Evolutionary conservation across 2,888 invertebrate genomes (phyloP).

Genomic region (Brachyopa scutellaris): DNA sequence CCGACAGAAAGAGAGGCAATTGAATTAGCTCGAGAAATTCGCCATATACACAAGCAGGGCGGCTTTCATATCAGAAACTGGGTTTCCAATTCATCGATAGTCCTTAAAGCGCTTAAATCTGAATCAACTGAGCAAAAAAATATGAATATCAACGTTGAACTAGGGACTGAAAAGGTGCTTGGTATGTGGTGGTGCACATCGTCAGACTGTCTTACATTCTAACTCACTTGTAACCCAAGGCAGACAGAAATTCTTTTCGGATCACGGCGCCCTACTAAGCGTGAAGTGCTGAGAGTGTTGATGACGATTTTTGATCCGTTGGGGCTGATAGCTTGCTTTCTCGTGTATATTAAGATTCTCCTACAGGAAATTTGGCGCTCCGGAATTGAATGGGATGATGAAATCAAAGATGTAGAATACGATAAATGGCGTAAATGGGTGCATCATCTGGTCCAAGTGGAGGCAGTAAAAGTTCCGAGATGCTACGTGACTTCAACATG

Average conservation of each 20-base stretch:
- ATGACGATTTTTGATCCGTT: too few species aligned
- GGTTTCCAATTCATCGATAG: slow-evolving; percentile 24
- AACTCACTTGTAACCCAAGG: too few species aligned
- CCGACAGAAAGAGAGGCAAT: slow-evolving; percentile 59
- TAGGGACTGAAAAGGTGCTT: too few species aligned
- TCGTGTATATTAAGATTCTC: not conserved
- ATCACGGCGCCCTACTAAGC: not conserved
- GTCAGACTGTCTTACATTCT: too few species aligned
- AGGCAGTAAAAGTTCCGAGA: not conserved
- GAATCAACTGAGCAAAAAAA: too few species aligned
- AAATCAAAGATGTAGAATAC: not conserved
- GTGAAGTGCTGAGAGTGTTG: too few species aligned
- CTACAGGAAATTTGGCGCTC: too few species aligned
- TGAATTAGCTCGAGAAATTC: slow-evolving; percentile 59
- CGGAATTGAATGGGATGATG: not conserved
- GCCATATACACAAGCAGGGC: slow-evolving; percentile 45
- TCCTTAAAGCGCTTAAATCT: not conserved
- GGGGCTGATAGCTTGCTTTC: not conserved
- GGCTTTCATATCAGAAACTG: slow-evolving; percentile 73
- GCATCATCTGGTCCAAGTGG: not conserved
- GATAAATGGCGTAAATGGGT: not conserved
- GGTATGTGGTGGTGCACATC: too few species aligned
- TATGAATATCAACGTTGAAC: too few species aligned
- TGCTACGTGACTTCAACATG: not conserved
- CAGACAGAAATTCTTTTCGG: not conserved